Conservation (phyloP, 1,140 invertebrate species). For the Geopemphigus sp. region DNA sequence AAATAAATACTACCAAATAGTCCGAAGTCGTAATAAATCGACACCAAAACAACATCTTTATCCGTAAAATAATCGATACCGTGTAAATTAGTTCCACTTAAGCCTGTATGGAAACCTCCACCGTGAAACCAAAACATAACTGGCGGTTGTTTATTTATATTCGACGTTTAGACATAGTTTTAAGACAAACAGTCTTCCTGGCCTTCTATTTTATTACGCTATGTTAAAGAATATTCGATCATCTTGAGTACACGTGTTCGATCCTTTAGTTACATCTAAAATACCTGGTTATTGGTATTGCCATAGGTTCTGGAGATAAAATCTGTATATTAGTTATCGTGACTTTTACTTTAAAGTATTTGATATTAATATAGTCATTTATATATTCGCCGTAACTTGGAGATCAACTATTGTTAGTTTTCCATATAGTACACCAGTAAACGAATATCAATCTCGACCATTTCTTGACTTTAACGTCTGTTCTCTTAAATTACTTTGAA, state of each 20-base stretch:
- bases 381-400: conserved; percentile 54
- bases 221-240: neutral
- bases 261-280: conserved; percentile 46
- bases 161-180: conserved; percentile 50
- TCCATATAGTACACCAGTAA: conserved; percentile 58
- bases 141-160: conserved; percentile 54
- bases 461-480: conserved; percentile 40
- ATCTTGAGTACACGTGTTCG: conserved; percentile 43
- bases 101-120: conserved; percentile 62
- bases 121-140: conserved; percentile 69
- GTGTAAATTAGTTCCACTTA: conserved; percentile 57
- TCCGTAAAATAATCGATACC: conserved; percentile 73
- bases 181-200: conserved; percentile 51
- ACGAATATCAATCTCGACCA: conserved; percentile 55
- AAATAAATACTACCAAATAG: conserved; percentile 56
- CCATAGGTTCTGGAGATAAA: conserved; percentile 38
- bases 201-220: neutral
- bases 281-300: conserved; percentile 39
- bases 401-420: conserved; percentile 56
- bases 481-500: conserved; percentile 47
- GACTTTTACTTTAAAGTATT: no score
- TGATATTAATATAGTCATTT: no score
- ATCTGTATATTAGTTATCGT: neutral
- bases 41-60: conserved; percentile 72
- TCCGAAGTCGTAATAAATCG: conserved; percentile 75